Evolutionary conservation across 2,797 vertebrate genomes (phyloP), one percentile per base, ranked within the genome.

Genomic region (Epinephelus coioides): DNA sequence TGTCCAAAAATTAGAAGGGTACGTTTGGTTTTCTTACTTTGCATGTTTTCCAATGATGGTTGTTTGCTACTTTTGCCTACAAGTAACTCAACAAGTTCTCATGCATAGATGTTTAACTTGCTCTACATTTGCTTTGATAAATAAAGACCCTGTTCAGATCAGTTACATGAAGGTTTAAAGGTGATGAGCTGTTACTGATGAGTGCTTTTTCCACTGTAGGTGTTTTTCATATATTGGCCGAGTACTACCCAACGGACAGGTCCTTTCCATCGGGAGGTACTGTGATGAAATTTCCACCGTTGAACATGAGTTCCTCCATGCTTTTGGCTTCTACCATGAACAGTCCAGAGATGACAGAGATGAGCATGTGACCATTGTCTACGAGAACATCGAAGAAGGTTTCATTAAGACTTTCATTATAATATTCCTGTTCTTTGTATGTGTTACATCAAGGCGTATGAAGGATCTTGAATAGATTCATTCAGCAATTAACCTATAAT

Each of bases 311-410:
- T 94, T 98, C 70, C 95, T 98, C 13, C 97, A 98, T 0, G 95
- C 96, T 0, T 91, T 98, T 65, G 97, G 97, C 11, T 97, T 98
- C 92, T 96, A 91, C 95, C 97, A 98, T 0, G 97, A 98, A 87
- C 97, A 98, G 76, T 97, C 97, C 0, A 95, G 97, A n/a, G 93
- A 93, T 0, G 97, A 98, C 80, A 87, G 97, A n/a, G 96, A 97
- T 5, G 90, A 97, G 46, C 96, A 96, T 0, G 95, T 98, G 86
- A 92, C 59, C 9, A 97, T 98, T 6, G 5, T 89, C 9, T 94
- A 91, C 91, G 90, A 96, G 51, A 96, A 95, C 88, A 96, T 98
- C 86, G 6, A 5, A 46, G 0, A 81, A 78, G 97, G 97, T 89
- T 59, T 30, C 4, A 13, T 15, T 96, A 83, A 50, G 6, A 68